Base-by-base conservation (phyloP, 2,888 invertebrate species). In the Lysandra coridon region DNA sequence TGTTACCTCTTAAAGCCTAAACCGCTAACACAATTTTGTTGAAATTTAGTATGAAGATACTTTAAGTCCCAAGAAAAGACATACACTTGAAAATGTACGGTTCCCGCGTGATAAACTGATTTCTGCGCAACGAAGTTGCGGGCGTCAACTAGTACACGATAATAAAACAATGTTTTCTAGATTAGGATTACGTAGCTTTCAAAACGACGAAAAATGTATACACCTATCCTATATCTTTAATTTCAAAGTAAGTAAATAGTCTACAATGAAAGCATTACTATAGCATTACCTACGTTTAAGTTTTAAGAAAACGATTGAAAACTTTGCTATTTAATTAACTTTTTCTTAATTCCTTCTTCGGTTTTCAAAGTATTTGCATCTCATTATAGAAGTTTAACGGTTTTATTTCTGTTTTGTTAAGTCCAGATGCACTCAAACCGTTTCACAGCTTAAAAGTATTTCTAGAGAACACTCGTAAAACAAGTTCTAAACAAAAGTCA, bases 341-440 rank as follows among this genome's bases (percentile, higher is more conserved):
- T 5, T 14, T 69, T 33, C 23, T 69, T 64, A 30, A 10, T 64
- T 64, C 10, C 14, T 33, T 37, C 69, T 69, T 69, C 33, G 33
- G 33, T 37, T 14, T 69, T 69, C 69, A 30, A 23, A 30, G 75
- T 53, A 53, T 76, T 76, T 76, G 76, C 57, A 57, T 57, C 57
- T 76, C 33, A 57, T 57, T 76, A 76, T 6, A 76, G 49, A 75
- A 75, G 75, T 75, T 44, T 14, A 49, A 75, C 75, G n/a, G 23
- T 49, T 44, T 76, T 57, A 44, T 53, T 30, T 53, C 14, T 4
- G 14, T 76, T 57, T 76, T 53, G 49, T 75, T 75, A 53, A 57
- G 53, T 76, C 33, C 76, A 76, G 76, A 30, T 76, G 76, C 53
- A 53, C 30, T 76, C 17, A 30, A 33, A 57, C 57, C 33, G 53